These are phyloP conservation scores for Agelastica alni DNA, from an alignment of 2,888 invertebrate species.

Conservation along the genomic window DNA sequence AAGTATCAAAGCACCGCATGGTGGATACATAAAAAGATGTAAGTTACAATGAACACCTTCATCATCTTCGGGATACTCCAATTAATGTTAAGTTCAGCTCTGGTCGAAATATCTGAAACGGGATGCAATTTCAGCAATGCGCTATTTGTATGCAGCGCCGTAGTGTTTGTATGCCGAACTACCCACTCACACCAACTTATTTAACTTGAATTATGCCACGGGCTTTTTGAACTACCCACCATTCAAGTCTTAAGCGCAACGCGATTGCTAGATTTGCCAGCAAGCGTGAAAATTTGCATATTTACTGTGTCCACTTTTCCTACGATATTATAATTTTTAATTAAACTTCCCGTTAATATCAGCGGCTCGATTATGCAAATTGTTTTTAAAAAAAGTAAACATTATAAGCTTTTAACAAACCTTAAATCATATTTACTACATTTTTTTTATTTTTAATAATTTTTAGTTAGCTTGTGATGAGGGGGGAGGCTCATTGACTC, in stretches of 20 bases:
- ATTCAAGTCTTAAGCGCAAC: constrained; percentile 12
- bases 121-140: constrained; percentile 39
- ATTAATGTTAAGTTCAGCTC: constrained; percentile 14
- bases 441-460: too few relatives aligned
- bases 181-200: constrained; percentile 41
- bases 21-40: not conserved
- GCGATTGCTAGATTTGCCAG: constrained; percentile 10
- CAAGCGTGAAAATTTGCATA: constrained; percentile 39
- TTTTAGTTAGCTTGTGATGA: too few relatives aligned
- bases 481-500: too few relatives aligned
- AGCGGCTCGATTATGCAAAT: too few relatives aligned
- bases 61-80: not conserved
- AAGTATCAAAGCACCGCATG: not conserved
- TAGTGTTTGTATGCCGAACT: constrained; percentile 43
- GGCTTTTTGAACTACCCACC: constrained; percentile 38
- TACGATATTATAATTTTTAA: too few relatives aligned
- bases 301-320: too few relatives aligned
- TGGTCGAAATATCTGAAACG: constrained; percentile 24
- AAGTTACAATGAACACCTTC: too few relatives aligned
- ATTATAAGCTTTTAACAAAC: too few relatives aligned
- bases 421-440: too few relatives aligned
- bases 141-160: constrained; percentile 49
- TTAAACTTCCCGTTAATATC: too few relatives aligned
- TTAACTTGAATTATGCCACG: constrained; percentile 36
- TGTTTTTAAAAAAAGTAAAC: too few relatives aligned